Conservation (phyloP, 1,140 invertebrate genomes). For the Megathymus violae region DNA sequence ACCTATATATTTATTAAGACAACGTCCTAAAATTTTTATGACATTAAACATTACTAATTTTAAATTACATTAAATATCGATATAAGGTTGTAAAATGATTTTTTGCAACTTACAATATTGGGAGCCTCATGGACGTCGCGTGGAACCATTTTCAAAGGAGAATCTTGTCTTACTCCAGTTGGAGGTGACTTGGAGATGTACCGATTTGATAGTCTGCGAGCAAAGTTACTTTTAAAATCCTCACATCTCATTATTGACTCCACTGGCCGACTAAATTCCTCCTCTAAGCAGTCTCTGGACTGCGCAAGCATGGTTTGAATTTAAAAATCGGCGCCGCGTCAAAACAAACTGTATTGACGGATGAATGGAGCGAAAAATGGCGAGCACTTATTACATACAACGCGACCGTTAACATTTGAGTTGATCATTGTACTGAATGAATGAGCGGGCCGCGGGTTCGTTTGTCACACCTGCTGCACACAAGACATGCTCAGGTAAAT, state of each 20-base stretch:
- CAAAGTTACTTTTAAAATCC: slow-evolving; percentile 79
- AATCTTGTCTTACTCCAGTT: slow-evolving; percentile 50
- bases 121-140: slow-evolving; percentile 44
- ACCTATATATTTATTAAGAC: too few species aligned
- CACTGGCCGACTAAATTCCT: slow-evolving; percentile 70
- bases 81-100: background rate
- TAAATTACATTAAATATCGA: too few species aligned
- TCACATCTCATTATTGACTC: slow-evolving; percentile 79
- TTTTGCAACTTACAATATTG: slow-evolving; percentile 57
- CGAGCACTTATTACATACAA: slow-evolving; percentile 36
- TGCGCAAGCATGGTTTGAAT: slow-evolving; percentile 60
- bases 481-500: background rate
- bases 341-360: slow-evolving; percentile 48
- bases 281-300: slow-evolving; percentile 51
- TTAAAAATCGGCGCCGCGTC: slow-evolving; percentile 48
- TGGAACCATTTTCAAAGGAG: slow-evolving; percentile 53
- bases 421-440: slow-evolving; percentile 52
- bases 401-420: slow-evolving; percentile 54
- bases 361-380: slow-evolving; percentile 43
- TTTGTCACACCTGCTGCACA: slow-evolving; percentile 24
- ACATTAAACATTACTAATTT: too few species aligned
- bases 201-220: slow-evolving; percentile 72
- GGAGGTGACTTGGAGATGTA: slow-evolving; percentile 61
- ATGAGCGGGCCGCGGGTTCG: background rate
- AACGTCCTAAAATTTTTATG: too few species aligned